A percentile compares a stretch with the other conserved stretches of the same genome.
phyloP scores from a whole-genome alignment of 2,888 invertebrate species.

The Choreutis nemorana region DNA sequence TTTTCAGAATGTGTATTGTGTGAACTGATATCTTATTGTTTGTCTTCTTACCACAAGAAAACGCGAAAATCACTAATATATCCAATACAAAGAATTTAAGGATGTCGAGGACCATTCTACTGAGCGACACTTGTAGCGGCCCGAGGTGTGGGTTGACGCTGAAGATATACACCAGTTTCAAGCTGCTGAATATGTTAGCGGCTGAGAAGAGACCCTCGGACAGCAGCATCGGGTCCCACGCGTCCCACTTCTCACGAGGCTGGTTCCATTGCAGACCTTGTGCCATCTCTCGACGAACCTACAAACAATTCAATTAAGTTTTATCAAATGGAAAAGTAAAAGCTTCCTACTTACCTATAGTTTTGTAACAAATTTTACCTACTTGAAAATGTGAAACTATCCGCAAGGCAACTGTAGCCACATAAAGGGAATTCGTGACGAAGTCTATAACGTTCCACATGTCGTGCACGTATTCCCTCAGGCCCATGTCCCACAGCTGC shows the following conservation, averaged over 20 bases:
- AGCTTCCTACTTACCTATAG: no score
- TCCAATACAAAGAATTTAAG: constrained; percentile 96
- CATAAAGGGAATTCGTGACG: constrained; percentile 97
- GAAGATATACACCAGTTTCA: constrained; percentile 97
- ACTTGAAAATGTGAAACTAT: constrained; percentile 96
- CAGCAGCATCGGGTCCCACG: constrained; percentile 97
- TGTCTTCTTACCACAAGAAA: constrained; percentile 85
- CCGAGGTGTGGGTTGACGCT: constrained; percentile 97
- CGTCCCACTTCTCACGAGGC: constrained; percentile 93
- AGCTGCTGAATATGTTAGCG: constrained; percentile 93
- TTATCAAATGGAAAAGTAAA: no score
- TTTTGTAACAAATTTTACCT: constrained; percentile 8
- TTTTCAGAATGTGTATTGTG: background rate
- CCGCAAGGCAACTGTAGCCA: constrained; percentile 94
- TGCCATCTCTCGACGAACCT: constrained; percentile 79
- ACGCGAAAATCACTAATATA: constrained; percentile 91
- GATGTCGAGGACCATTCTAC: constrained; percentile 94
- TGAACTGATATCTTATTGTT: background rate
- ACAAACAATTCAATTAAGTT: no score
- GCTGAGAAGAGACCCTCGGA: constrained; percentile 97
- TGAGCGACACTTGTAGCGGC: constrained; percentile 94
- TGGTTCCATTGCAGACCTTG: constrained; percentile 68
- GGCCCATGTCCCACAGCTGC: constrained; percentile 97
- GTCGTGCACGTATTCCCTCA: constrained; percentile 95
- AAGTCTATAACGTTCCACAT: constrained; percentile 99